Percentiles rank a stretch among this genome's conserved stretches.
Evolutionary conservation across 2,113 vertebrate genomes (phyloP).

Genomic region (Zosterops lateralis): DNA sequence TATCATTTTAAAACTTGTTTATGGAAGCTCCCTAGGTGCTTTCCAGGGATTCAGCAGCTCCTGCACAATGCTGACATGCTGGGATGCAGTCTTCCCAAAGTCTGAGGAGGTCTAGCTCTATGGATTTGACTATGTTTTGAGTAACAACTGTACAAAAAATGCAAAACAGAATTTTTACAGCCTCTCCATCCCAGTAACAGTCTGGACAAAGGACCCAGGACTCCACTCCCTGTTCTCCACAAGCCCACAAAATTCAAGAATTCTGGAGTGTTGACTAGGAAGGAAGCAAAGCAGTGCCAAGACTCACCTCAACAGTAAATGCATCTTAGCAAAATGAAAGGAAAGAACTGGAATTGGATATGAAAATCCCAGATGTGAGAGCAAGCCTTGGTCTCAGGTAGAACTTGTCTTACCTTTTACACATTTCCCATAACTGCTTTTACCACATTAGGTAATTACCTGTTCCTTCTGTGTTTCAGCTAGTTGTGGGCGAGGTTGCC

Average conservation of each 20-base stretch:
- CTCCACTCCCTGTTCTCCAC: not conserved
- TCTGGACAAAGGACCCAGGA: not conserved
- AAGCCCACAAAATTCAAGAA: not conserved
- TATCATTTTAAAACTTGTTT: constrained; percentile 55
- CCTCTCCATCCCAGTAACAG: not conserved
- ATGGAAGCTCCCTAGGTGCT: constrained; percentile 61
- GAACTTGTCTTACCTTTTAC: constrained; percentile 52
- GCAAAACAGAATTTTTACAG: not conserved
- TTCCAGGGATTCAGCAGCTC: constrained; percentile 61
- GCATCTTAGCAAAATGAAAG: not conserved
- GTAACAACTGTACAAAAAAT: not conserved
- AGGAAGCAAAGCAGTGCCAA: not conserved
- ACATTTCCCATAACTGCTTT: constrained; percentile 52
- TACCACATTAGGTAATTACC: constrained; percentile 56
- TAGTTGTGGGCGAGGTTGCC: constrained; percentile 37
- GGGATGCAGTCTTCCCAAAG: not conserved
- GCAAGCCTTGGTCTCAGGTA: constrained; percentile 1
- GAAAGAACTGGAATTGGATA: not conserved
- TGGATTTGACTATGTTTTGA: not conserved
- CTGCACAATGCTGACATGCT: not conserved
- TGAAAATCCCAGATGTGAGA: constrained; percentile 12
- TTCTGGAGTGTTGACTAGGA: not conserved
- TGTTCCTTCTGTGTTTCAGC: constrained; percentile 56
- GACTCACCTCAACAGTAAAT: not conserved
- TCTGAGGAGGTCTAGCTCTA: not conserved